Evolutionary conservation across 1,140 invertebrate species (phyloP), one percentile per base, ranked within the genome.

Genomic region (Lepidurus apus): DNA sequence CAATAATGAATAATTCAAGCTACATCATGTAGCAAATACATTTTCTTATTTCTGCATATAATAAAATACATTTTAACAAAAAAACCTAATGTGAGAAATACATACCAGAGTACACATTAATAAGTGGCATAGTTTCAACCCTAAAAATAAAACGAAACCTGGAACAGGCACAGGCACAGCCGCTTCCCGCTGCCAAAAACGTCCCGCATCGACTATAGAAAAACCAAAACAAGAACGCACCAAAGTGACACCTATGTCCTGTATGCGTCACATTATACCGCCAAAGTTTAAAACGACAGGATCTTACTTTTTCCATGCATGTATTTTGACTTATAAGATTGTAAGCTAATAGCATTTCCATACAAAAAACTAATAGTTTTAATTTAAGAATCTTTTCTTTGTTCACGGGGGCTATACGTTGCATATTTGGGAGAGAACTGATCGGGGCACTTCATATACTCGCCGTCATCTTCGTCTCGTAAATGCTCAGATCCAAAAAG

Each of bases 181-280:
- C 34, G 34, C 53, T 65, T 65, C 53, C 53, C 53, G 53, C 53
- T 65, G 53, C 53, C 53, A 65, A 65, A 65, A 13, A 65, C 17
- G n/a, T n/a, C 53, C 4, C 53, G 5, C 7, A 65, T 6, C 8
- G 11, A 65, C 26, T 26, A 26, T 2, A 5, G n/a, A n/a, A 2
- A n/a, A 65, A 9, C 53, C 53, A 65, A 65, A 65, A 65, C 21
- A 65, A 65, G 26, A 4, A 34, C 2, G 34, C 53, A 17, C 53
- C 6, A 7, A 65, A n/a, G 53, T n/a, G 34, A 3, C 53, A 65
- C 21, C 53, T 65, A 65, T 65, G 53, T 65, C 53, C 53, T 65
- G 17, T 21, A 65, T 4, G 34, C 9, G 1, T 65, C 53, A n/a
- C 53, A 65, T 65, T 65, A 65, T 65, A 21, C 53, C 53, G 53